These are phyloP conservation scores for Pollimyrus isidori DNA, from an alignment of 2,113 vertebrate genomes.

Conservation along the genomic window DNA sequence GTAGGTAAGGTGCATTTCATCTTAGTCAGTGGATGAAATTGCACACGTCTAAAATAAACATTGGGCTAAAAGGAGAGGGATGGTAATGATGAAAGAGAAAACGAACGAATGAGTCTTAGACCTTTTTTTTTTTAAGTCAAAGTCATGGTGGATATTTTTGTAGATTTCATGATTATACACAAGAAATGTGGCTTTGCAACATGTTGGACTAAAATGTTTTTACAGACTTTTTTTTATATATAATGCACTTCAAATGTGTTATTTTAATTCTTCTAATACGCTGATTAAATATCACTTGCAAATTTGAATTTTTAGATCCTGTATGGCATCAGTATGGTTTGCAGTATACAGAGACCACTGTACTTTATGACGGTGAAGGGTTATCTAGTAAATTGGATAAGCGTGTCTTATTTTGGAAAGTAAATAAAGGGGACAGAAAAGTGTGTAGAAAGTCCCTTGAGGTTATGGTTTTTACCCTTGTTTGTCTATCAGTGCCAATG, in stretches of 20 bases:
- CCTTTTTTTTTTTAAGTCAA: neutral
- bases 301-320: neutral
- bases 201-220: neutral
- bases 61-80: neutral
- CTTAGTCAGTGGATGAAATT: constrained; percentile 14
- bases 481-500: neutral
- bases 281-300: neutral
- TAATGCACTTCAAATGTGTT: neutral
- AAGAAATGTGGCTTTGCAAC: neutral
- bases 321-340: neutral
- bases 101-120: neutral
- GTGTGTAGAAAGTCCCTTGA: neutral
- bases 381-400: neutral
- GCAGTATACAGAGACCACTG: neutral
- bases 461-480: neutral
- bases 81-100: neutral
- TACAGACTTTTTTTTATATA: neutral
- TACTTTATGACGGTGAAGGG: neutral
- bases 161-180: neutral
- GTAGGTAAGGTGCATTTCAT: constrained; percentile 19
- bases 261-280: neutral
- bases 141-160: neutral
- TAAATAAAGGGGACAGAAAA: neutral
- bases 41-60: constrained; percentile 15
- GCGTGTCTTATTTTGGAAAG: neutral